A percentile compares a stretch with the other conserved stretches of the same genome.
Conservation (phyloP, 2,113 vertebrate species). For the Thalassoma bifasciatum region DNA sequence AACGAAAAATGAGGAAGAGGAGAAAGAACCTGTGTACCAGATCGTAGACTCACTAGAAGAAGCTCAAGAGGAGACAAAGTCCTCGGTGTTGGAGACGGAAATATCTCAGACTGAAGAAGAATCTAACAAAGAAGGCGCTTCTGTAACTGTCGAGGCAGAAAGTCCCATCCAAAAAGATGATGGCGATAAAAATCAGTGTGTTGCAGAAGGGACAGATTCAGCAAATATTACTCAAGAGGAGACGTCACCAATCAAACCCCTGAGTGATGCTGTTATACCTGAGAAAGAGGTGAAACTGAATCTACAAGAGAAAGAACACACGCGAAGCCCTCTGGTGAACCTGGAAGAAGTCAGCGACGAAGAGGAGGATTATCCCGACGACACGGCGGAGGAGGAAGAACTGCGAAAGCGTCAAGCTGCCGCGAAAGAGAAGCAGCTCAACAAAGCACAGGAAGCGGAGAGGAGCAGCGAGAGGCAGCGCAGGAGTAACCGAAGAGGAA, state of each 20-base stretch:
- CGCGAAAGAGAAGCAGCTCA: not conserved
- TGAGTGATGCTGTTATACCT: rapidly evolving
- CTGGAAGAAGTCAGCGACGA: not conserved
- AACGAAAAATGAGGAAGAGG: slow-evolving; percentile 31
- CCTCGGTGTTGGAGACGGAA: not conserved
- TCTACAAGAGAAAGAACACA: not conserved
- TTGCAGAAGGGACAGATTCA: not conserved
- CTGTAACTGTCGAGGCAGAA: not conserved
- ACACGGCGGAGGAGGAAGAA: slow-evolving; percentile 43
- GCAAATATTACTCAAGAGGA: not conserved
- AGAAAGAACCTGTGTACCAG: slow-evolving; percentile 13
- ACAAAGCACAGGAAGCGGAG: slow-evolving; percentile 17
- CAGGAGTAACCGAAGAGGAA: not conserved
- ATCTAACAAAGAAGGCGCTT: too few species aligned
- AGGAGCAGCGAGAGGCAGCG: slow-evolving; percentile 31
- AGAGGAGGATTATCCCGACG: not conserved
- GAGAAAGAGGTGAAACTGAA: not conserved
- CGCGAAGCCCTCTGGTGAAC: not conserved
- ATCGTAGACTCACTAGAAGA: slow-evolving; percentile 63
- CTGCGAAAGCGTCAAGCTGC: slow-evolving; percentile 33
- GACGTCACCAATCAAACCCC: not conserved
- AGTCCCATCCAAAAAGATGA: not conserved
- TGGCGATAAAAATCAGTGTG: not conserved
- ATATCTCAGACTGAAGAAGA: not conserved
- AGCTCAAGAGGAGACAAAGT: not conserved